Conservation (phyloP, 1,140 invertebrate species). For the Drosophila subpulchrella region DNA sequence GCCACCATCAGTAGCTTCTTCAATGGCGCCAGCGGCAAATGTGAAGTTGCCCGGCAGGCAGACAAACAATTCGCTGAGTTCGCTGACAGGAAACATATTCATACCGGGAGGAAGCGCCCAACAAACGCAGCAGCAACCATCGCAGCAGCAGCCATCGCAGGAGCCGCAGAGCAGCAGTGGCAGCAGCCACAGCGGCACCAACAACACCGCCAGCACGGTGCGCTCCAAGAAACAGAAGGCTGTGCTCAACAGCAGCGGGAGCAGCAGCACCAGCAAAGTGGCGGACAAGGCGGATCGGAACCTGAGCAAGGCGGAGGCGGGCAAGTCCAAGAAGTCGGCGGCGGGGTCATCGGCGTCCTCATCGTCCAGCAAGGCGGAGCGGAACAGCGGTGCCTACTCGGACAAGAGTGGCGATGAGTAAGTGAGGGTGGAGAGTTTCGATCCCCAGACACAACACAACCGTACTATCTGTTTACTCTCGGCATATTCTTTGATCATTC, state of each 20-base stretch:
- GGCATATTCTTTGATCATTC: conserved; percentile 26
- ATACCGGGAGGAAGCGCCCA: conserved; percentile 85
- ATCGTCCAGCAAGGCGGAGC: conserved; percentile 70
- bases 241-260: conserved; percentile 29
- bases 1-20: conserved; percentile 30
- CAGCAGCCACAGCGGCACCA: conserved; percentile 21
- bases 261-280: conserved; percentile 33
- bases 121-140: conserved; percentile 30
- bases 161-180: conserved; percentile 42
- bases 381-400: conserved; percentile 65
- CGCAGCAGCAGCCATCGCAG: conserved; percentile 22
- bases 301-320: conserved; percentile 43
- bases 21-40: conserved; percentile 82
- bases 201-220: conserved; percentile 31
- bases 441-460: conserved; percentile 20
- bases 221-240: conserved; percentile 68
- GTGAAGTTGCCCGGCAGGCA: conserved; percentile 89
- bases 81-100: conserved; percentile 92
- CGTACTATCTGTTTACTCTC: conserved; percentile 12
- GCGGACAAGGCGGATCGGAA: conserved; percentile 48
- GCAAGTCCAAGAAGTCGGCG: conserved; percentile 57
- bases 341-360: conserved; percentile 58
- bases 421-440: conserved; percentile 39
- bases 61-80: conserved; percentile 94
- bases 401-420: conserved; percentile 83